Conservation (phyloP, 1,140 invertebrate species). For the Megalopta genalis region DNA sequence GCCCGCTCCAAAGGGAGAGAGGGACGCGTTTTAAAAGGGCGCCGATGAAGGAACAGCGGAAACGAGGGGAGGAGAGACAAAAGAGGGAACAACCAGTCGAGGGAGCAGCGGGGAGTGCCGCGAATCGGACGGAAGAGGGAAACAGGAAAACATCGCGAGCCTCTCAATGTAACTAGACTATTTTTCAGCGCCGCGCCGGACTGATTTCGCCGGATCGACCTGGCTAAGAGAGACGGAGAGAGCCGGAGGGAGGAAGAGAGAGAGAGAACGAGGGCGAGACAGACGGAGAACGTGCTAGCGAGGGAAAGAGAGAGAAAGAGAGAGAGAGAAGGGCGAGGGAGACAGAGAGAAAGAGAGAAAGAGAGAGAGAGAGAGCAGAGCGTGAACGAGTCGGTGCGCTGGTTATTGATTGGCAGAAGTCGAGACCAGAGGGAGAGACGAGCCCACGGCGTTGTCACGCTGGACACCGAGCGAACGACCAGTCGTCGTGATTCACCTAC, state of each 20-base stretch:
- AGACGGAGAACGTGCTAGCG: conserved; percentile 21
- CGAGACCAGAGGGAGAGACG: conserved; percentile 60
- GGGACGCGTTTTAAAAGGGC: conserved; percentile 14
- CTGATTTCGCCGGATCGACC: background rate
- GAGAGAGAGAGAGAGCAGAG: conserved; percentile 38
- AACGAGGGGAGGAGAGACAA: conserved; percentile 18
- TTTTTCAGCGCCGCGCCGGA: background rate
- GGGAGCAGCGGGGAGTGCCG: no score
- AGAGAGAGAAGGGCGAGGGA: background rate
- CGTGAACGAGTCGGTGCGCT: conserved; percentile 63
- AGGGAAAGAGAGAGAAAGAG: conserved; percentile 3
- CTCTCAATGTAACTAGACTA: conserved; percentile 1
- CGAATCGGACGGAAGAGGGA: conserved; percentile 17
- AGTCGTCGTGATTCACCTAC: background rate
- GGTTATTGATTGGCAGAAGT: conserved; percentile 74
- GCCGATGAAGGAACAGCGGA: conserved; percentile 14
- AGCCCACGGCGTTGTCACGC: conserved; percentile 56
- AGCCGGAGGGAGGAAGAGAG: background rate
- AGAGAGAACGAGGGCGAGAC: conserved; percentile 10
- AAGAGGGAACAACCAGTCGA: background rate
- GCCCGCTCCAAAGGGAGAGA: background rate
- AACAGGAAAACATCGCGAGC: conserved; percentile 13
- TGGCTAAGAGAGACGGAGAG: background rate
- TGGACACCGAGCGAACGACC: conserved; percentile 36
- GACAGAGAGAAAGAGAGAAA: conserved; percentile 27